A percentile compares a stretch with the other conserved stretches of the same genome.
Conservation (phyloP, 92 coral and sea anemone genomes). For the Actinostola sp. region DNA sequence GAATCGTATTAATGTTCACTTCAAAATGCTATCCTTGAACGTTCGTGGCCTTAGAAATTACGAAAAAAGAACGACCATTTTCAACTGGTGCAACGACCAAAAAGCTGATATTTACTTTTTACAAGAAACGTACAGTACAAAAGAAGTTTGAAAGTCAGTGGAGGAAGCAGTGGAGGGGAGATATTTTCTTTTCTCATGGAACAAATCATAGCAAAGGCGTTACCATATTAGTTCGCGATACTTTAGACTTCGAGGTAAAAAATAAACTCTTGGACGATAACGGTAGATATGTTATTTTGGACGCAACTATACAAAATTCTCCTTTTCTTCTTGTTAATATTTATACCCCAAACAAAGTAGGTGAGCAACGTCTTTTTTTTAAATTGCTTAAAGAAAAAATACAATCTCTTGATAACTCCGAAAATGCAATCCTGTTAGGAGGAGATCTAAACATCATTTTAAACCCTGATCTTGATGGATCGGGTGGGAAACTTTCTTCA, state of each 20-base stretch:
- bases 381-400: neutral
- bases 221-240: slow-evolving; percentile 13
- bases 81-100: slow-evolving; percentile 18
- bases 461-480: slow-evolving; percentile 37
- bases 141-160: slow-evolving; percentile 33
- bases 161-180: slow-evolving; percentile 49
- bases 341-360: slow-evolving; percentile 34
- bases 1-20: neutral
- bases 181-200: slow-evolving; percentile 51
- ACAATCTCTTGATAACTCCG: neutral
- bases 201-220: slow-evolving; percentile 49
- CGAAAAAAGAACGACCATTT: slow-evolving; percentile 17
- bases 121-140: slow-evolving; percentile 53
- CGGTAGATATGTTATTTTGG: slow-evolving; percentile 43
- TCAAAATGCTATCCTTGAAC: slow-evolving; percentile 22
- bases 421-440: neutral
- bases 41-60: slow-evolving; percentile 6
- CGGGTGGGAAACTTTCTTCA: slow-evolving; percentile 34
- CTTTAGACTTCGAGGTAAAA: slow-evolving; percentile 38
- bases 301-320: slow-evolving; percentile 29
- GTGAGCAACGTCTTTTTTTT: slow-evolving; percentile 28
- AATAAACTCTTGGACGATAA: slow-evolving; percentile 20
- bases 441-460: slow-evolving; percentile 45
- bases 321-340: slow-evolving; percentile 35
- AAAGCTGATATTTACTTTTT: slow-evolving; percentile 44